Evolutionary conservation across 2,797 vertebrate species (phyloP).

Genomic region (Myotis vivesi): DNA sequence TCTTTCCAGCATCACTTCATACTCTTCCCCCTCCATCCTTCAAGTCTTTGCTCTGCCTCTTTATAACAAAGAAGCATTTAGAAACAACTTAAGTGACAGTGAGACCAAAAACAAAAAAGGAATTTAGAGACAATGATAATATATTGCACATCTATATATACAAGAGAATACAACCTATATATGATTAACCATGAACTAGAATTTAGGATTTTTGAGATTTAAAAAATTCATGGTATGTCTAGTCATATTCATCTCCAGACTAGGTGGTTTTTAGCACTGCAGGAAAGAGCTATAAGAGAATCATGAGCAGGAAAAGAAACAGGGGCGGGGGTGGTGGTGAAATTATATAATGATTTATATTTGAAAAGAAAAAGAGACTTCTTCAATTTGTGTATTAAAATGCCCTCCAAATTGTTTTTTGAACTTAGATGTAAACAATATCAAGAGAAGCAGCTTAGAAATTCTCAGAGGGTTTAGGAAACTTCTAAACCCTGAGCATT

Average conservation of each 20-base stretch:
- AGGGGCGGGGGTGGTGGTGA: background rate
- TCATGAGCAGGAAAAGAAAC: constrained; percentile 12
- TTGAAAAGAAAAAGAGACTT: constrained; percentile 19
- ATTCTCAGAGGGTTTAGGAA: constrained; percentile 36
- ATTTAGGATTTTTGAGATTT: constrained; percentile 72
- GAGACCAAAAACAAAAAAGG: background rate
- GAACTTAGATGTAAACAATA: constrained; percentile 22
- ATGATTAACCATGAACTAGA: constrained; percentile 67
- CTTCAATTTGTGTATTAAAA: constrained; percentile 49
- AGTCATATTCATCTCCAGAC: constrained; percentile 71
- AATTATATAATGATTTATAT: constrained; percentile 55
- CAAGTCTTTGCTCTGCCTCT: background rate
- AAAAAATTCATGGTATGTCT: constrained; percentile 78
- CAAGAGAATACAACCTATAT: constrained; percentile 53
- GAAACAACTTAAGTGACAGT: constrained; percentile 28
- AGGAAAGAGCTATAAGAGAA: constrained; percentile 62
- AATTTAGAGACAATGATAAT: constrained; percentile 36
- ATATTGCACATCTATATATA: background rate
- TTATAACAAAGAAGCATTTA: constrained; percentile 36
- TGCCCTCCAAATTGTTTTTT: constrained; percentile 17
- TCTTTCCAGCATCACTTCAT: background rate
- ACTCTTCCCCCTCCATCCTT: background rate
- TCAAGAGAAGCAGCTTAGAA: constrained; percentile 33
- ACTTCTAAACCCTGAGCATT: constrained; percentile 23
- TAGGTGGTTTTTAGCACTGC: constrained; percentile 60